Percentiles rank a stretch among this genome's conserved stretches.
These are phyloP conservation scores for Taxidea taxus DNA, from an alignment of 2,113 vertebrate genomes.

Conservation along the genomic window DNA sequence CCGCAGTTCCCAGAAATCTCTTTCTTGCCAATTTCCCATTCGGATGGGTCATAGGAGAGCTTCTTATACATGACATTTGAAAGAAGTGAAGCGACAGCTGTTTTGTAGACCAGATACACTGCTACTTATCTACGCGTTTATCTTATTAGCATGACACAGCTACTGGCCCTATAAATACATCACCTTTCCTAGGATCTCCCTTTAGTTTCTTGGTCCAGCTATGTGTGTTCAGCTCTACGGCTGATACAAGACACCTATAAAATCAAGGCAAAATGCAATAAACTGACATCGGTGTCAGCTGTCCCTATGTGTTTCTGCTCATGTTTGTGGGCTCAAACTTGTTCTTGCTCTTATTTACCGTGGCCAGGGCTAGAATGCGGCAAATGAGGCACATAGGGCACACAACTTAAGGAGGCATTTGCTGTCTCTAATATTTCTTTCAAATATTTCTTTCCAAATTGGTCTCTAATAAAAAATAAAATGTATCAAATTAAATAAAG, in stretches of 20 bases:
- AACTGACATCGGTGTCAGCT: background rate
- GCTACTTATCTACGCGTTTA: background rate
- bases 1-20: background rate
- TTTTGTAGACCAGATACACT: background rate
- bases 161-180: background rate
- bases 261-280: background rate
- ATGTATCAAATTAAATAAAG: background rate
- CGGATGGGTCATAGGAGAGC: background rate
- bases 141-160: background rate
- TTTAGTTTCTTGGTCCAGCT: background rate
- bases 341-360: background rate
- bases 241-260: background rate
- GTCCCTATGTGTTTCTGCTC: background rate
- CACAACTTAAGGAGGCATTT: background rate
- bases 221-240: background rate
- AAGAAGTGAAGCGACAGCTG: background rate
- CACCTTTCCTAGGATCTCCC: background rate
- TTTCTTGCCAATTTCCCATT: background rate
- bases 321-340: background rate
- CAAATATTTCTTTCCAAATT: background rate
- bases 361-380: background rate
- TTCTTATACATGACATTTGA: background rate
- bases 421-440: background rate
- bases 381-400: background rate
- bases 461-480: background rate